These are phyloP conservation scores for Parnassius apollo DNA, from an alignment of 2,888 invertebrate genomes.

Conservation along the genomic window DNA sequence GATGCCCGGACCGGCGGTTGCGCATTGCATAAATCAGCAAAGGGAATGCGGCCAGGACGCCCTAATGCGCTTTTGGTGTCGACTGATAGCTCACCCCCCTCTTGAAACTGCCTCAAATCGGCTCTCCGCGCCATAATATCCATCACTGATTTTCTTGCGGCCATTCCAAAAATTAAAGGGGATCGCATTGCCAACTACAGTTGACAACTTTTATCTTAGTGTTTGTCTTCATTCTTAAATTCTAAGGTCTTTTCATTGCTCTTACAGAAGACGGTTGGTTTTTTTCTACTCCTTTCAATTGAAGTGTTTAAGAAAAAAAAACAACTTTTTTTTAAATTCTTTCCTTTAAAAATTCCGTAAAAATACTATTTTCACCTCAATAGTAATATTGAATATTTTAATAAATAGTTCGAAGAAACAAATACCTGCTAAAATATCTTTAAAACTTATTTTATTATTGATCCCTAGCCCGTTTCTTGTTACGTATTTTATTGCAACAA, in stretches of 20 bases:
- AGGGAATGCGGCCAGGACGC: constrained; percentile 66
- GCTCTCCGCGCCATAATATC: constrained; percentile 36
- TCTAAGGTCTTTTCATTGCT: too few relatives aligned
- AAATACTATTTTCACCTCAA: background rate
- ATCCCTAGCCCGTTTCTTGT: constrained; percentile 7
- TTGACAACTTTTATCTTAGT: background rate
- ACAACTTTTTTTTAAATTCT: too few relatives aligned
- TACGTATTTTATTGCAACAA: constrained; percentile 10
- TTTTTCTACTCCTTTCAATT: too few relatives aligned
- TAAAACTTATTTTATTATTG: background rate
- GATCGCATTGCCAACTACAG: constrained; percentile 2
- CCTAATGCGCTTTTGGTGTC: constrained; percentile 79
- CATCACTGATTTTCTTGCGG: constrained; percentile 28
- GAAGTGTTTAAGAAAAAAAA: too few relatives aligned
- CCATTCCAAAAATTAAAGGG: constrained; percentile 7
- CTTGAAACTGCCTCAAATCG: constrained; percentile 40
- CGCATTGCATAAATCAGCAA: constrained; percentile 76
- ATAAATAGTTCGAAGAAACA: background rate
- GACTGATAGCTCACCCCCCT: constrained; percentile 61
- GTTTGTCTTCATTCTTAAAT: too few relatives aligned
- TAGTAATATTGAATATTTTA: background rate
- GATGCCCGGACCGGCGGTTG: constrained; percentile 65
- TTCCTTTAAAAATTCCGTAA: background rate
- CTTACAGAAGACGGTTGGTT: too few relatives aligned
- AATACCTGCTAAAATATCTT: too few relatives aligned